A percentile compares a stretch with the other conserved stretches of the same genome.
These are phyloP conservation scores for Stictonetta naevosa DNA, from an alignment of 2,113 vertebrate species.

Conservation along the genomic window DNA sequence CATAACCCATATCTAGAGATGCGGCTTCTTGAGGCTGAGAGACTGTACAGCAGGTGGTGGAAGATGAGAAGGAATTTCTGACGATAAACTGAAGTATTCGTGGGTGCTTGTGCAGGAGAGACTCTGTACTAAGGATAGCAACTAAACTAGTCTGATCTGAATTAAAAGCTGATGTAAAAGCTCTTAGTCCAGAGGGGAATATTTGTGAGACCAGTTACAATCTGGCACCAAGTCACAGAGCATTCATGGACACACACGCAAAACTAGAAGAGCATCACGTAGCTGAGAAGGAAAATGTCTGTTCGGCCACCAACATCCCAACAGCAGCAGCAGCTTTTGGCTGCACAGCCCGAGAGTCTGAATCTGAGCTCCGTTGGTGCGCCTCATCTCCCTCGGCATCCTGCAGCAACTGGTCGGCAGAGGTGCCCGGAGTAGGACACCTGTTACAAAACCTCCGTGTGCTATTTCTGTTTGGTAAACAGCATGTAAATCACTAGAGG, in stretches of 20 bases:
- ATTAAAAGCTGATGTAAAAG: background rate
- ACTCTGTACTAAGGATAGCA: background rate
- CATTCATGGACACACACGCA: background rate
- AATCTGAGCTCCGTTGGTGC: accelerated
- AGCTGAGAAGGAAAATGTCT: background rate
- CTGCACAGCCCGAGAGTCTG: accelerated
- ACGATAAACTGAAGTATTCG: background rate
- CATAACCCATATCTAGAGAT: background rate
- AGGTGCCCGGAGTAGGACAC: background rate
- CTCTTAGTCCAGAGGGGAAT: background rate
- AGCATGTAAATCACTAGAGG: conserved; percentile 19
- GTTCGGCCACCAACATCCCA: background rate
- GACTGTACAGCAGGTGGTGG: background rate
- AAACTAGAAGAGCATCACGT: background rate
- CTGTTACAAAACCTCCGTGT: background rate
- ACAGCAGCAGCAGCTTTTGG: background rate
- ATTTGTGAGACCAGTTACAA: background rate
- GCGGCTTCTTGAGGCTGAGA: background rate
- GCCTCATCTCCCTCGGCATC: accelerated
- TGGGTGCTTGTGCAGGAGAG: background rate
- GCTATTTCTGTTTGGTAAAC: background rate
- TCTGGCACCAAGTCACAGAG: background rate
- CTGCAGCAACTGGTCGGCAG: accelerated
- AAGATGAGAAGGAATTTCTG: background rate
- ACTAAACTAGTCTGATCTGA: background rate